phyloP scores from a whole-genome alignment of 2,888 invertebrate species.

The Pseudococcus jackbeardsleyi region DNA sequence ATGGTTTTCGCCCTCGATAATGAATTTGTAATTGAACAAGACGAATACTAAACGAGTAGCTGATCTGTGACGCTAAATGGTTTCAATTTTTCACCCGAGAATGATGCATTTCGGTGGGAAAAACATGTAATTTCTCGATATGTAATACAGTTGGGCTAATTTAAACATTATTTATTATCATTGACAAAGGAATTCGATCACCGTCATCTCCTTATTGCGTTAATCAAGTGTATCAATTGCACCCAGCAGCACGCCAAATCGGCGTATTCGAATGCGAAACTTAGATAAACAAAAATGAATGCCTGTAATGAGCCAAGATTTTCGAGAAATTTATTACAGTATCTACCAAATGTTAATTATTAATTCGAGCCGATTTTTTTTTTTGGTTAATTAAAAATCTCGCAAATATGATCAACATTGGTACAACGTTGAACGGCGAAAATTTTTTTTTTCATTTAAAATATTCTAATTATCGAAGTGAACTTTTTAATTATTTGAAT shows the following conservation, averaged over 20 bases:
- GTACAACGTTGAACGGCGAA: not conserved
- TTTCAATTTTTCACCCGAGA: not conserved
- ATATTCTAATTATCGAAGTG: constrained; percentile 26
- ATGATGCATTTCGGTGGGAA: not conserved
- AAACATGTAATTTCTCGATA: not conserved
- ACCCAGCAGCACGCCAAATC: not conserved
- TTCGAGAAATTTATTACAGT: not conserved
- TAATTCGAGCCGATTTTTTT: not conserved
- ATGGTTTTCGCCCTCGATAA: not conserved
- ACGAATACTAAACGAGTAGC: not conserved
- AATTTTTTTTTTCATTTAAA: constrained; percentile 21
- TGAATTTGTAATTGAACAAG: constrained; percentile 5
- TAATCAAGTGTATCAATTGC: constrained; percentile 35
- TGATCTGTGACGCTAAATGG: constrained; percentile 5
- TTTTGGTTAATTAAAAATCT: constrained; percentile 26
- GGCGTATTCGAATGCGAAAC: not conserved
- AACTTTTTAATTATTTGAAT: constrained; percentile 17
- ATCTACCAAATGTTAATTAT: not conserved
- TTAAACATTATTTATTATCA: constrained; percentile 34
- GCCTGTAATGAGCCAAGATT: constrained; percentile 29
- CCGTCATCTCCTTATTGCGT: constrained; percentile 6
- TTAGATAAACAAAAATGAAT: constrained; percentile 4
- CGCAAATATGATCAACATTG: not conserved
- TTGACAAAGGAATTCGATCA: constrained; percentile 2
- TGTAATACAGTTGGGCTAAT: not conserved